Conservation (phyloP, 2,888 invertebrate species). For the Nasonovia ribisnigri region DNA sequence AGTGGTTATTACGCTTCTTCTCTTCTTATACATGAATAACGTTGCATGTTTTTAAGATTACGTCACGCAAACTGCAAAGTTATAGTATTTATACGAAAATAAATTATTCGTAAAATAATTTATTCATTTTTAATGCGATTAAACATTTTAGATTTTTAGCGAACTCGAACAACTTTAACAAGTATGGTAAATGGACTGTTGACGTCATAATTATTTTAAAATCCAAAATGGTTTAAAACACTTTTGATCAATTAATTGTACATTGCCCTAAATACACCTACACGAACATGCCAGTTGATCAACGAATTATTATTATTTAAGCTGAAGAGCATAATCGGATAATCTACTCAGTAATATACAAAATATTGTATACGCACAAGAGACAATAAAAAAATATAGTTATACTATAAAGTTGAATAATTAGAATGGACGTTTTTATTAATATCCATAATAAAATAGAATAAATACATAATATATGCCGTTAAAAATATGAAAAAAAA, state of each 20-base stretch:
- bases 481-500: not conserved
- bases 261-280: not conserved
- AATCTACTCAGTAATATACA: not conserved
- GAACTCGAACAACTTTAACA: not conserved
- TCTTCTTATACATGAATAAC: not conserved
- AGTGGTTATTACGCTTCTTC: not conserved
- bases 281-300: not conserved
- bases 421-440: not conserved
- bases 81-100: not conserved
- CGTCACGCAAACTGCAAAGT: not conserved
- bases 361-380: not conserved
- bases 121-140: not conserved
- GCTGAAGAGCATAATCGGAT: not conserved
- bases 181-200: not conserved
- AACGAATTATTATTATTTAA: not conserved
- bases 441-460: not conserved
- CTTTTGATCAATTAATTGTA: not conserved
- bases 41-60: not conserved
- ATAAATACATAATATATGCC: too few relatives aligned
- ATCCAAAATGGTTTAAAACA: not conserved
- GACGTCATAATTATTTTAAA: constrained; percentile 6
- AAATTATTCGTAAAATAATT: not conserved
- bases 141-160: not conserved
- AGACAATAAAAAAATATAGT: not conserved
- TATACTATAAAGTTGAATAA: not conserved